These are phyloP conservation scores for Brachyptera risi DNA, from an alignment of 2,888 invertebrate species.

Conservation along the genomic window DNA sequence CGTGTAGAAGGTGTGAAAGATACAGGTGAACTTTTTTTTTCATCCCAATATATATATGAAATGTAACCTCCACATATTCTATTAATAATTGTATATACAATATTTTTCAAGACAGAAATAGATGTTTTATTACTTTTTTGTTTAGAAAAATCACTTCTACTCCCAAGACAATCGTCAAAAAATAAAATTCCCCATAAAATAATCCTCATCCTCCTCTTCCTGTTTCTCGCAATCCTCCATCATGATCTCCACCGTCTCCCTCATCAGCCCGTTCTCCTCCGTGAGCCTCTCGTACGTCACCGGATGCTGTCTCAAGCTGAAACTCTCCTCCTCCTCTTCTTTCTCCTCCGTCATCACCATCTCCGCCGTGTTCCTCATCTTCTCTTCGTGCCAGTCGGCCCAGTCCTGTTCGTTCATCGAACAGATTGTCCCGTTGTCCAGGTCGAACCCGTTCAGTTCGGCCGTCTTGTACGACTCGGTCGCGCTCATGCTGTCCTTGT, in stretches of 20 bases:
- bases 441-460: not conserved
- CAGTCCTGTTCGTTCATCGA: not conserved
- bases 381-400: slow-evolving; percentile 3
- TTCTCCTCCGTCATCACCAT: slow-evolving; percentile 5
- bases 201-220: not conserved
- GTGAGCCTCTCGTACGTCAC: not conserved
- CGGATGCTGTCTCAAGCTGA: not conserved
- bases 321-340: not conserved
- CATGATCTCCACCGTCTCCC: not conserved
- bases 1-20: too few species aligned
- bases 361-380: slow-evolving; percentile 4
- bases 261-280: not conserved
- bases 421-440: not conserved
- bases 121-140: too few species aligned
- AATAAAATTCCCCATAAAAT: not conserved
- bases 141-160: not conserved
- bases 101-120: too few species aligned
- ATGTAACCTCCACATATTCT: too few species aligned
- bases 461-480: not conserved
- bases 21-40: too few species aligned
- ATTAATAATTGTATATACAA: too few species aligned
- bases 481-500: not conserved
- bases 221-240: not conserved
- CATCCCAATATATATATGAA: too few species aligned
- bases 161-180: not conserved